Evolutionary conservation across 2,113 vertebrate genomes (phyloP).

Genomic region (Chamaea fasciata): DNA sequence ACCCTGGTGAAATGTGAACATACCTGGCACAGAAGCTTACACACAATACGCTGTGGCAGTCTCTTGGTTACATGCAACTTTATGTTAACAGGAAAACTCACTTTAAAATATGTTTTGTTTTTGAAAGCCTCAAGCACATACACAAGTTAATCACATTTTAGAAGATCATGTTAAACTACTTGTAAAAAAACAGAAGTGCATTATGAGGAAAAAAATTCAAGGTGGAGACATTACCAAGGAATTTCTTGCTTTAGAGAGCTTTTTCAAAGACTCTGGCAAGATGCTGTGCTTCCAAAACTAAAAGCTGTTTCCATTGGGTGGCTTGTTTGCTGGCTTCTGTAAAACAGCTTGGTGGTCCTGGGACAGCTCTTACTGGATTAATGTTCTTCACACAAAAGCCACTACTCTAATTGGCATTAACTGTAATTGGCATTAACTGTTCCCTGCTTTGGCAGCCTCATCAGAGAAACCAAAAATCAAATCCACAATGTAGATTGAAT

Average conservation of each 20-base stretch:
- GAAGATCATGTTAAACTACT: slow-evolving; percentile 44
- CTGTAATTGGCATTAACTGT: slow-evolving; percentile 26
- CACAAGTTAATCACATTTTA: slow-evolving; percentile 42
- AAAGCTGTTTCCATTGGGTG: neutral
- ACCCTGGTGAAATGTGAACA: neutral
- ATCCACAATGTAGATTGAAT: neutral
- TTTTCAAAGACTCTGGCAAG: slow-evolving; percentile 42
- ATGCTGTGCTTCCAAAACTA: slow-evolving; percentile 17
- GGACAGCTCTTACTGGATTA: neutral
- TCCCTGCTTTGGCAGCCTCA: neutral
- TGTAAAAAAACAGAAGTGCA: slow-evolving; percentile 39
- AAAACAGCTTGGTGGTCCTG: neutral
- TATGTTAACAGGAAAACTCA: slow-evolving; percentile 68
- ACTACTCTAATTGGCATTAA: slow-evolving; percentile 11
- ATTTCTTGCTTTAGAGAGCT: slow-evolving; percentile 39
- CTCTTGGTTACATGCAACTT: slow-evolving; percentile 45
- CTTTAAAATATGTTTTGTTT: slow-evolving; percentile 61
- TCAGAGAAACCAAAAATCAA: neutral
- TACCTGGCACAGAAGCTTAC: slow-evolving; percentile 1
- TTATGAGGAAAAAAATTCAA: slow-evolving; percentile 21
- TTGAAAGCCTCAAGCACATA: slow-evolving; percentile 49
- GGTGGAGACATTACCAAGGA: slow-evolving; percentile 43
- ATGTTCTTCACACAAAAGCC: slow-evolving; percentile 32
- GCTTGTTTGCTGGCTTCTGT: neutral
- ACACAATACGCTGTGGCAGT: neutral